Percentiles rank a stretch among this genome's conserved stretches.
These are phyloP conservation scores for Mastacembelus armatus DNA, from an alignment of 2,797 vertebrate species.

Conservation along the genomic window DNA sequence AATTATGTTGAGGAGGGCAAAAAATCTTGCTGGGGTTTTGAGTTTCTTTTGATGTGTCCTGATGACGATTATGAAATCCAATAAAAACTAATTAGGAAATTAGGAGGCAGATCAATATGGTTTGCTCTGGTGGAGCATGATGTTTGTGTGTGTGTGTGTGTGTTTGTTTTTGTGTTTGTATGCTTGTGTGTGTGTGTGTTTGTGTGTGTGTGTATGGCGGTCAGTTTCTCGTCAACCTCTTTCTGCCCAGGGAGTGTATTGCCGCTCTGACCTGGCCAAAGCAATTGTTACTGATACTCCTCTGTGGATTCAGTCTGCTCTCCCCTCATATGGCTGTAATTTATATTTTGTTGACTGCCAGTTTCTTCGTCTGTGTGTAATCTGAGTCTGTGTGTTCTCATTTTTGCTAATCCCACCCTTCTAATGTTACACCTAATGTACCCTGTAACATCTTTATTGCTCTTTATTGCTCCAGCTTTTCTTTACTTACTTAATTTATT, in stretches of 20 bases:
- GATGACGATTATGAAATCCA: slow-evolving; percentile 89
- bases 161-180: slow-evolving; percentile 39
- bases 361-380: slow-evolving; percentile 76
- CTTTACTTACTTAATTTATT: slow-evolving; percentile 79
- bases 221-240: slow-evolving; percentile 67
- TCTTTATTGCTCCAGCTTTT: slow-evolving; percentile 73
- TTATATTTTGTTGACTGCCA: slow-evolving; percentile 84
- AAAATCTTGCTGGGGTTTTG: slow-evolving; percentile 88
- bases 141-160: slow-evolving; percentile 41
- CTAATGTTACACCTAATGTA: slow-evolving; percentile 84
- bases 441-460: slow-evolving; percentile 80
- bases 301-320: slow-evolving; percentile 78
- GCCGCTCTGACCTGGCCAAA: slow-evolving; percentile 81
- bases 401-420: slow-evolving; percentile 82
- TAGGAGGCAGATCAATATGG: slow-evolving; percentile 85
- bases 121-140: slow-evolving; percentile 80
- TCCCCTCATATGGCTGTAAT: slow-evolving; percentile 79
- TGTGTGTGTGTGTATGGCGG: slow-evolving; percentile 50
- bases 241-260: slow-evolving; percentile 72
- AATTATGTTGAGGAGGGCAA: slow-evolving; percentile 84
- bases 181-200: slow-evolving; percentile 40
- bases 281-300: slow-evolving; percentile 85
- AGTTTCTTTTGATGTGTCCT: slow-evolving; percentile 85
- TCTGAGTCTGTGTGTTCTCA: slow-evolving; percentile 76
- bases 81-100: slow-evolving; percentile 90